These are phyloP conservation scores for Notolabrus celidotus DNA, from an alignment of 2,797 vertebrate genomes.

Conservation along the genomic window DNA sequence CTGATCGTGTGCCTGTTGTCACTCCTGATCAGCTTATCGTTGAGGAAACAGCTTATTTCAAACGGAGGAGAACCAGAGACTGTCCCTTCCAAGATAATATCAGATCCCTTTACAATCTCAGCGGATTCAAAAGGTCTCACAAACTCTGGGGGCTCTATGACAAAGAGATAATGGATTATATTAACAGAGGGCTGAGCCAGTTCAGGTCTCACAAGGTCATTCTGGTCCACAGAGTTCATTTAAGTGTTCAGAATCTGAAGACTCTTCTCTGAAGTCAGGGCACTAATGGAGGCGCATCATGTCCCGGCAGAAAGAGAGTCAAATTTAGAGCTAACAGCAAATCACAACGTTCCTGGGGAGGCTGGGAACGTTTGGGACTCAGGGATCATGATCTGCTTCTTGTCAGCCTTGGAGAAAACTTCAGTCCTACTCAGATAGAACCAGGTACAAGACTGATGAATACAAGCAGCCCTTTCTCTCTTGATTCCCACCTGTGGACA, in stretches of 20 bases:
- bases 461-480: too few relatives aligned
- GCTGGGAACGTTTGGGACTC: too few relatives aligned
- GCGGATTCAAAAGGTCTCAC: conserved; percentile 89
- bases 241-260: background rate
- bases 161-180: conserved; percentile 55
- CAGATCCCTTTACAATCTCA: conserved; percentile 90
- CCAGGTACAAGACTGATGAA: too few relatives aligned
- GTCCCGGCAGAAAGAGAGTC: background rate
- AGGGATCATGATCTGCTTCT: too few relatives aligned
- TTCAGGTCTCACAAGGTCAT: background rate
- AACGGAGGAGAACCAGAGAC: conserved; percentile 92
- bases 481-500: too few relatives aligned
- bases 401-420: too few relatives aligned
- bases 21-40: conserved; percentile 84
- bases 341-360: too few relatives aligned
- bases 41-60: conserved; percentile 91
- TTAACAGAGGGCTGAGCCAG: background rate
- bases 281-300: background rate
- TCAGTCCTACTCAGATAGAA: too few relatives aligned
- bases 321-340: too few relatives aligned
- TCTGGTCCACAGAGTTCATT: conserved; percentile 48
- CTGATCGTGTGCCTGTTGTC: conserved; percentile 89
- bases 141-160: conserved; percentile 92
- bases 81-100: conserved; percentile 89
- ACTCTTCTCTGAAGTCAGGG: background rate